A percentile compares a stretch with the other conserved stretches of the same genome.
Evolutionary conservation across 2,113 vertebrate species (phyloP).

Genomic region (Tylochromis polylepis): DNA sequence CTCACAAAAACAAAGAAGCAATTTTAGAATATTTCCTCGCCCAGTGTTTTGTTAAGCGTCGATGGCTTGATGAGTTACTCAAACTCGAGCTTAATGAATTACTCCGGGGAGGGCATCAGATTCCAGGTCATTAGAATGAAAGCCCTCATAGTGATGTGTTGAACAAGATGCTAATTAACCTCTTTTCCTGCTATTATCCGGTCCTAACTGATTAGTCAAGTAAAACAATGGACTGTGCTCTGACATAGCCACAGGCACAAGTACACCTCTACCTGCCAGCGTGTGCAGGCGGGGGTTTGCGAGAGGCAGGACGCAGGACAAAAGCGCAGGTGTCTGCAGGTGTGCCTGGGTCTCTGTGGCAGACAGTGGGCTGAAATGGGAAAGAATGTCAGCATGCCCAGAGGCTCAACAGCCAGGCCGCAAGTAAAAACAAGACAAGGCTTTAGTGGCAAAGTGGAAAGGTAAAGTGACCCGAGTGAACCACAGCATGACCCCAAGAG

Average conservation of each 20-base stretch:
- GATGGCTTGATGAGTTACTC: conserved; percentile 14
- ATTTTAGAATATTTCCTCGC: conserved; percentile 23
- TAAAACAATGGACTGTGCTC: conserved; percentile 53
- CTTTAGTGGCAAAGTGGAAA: conserved; percentile 15
- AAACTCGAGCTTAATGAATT: conserved; percentile 28
- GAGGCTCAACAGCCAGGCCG: conserved; percentile 36
- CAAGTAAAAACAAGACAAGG: conserved; percentile 58
- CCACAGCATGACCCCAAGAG: conserved; percentile 54
- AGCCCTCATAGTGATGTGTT: conserved; percentile 12
- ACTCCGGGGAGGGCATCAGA: neutral
- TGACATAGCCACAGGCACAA: conserved; percentile 47
- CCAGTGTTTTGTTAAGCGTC: conserved; percentile 13
- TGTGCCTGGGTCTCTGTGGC: conserved; percentile 47
- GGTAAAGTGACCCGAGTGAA: conserved; percentile 34
- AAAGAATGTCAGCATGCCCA: conserved; percentile 40
- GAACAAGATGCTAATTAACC: conserved; percentile 45
- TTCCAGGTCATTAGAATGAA: neutral
- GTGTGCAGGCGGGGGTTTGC: neutral
- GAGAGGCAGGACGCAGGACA: conserved; percentile 44
- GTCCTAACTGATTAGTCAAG: conserved; percentile 25
- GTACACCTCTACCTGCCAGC: neutral
- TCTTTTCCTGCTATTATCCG: conserved; percentile 49
- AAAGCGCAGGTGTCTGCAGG: conserved; percentile 77
- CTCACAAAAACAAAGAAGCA: neutral
- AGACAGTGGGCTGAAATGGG: neutral